Evolutionary conservation across 2,113 vertebrate genomes (phyloP).

Genomic region (Scolopax mira): DNA sequence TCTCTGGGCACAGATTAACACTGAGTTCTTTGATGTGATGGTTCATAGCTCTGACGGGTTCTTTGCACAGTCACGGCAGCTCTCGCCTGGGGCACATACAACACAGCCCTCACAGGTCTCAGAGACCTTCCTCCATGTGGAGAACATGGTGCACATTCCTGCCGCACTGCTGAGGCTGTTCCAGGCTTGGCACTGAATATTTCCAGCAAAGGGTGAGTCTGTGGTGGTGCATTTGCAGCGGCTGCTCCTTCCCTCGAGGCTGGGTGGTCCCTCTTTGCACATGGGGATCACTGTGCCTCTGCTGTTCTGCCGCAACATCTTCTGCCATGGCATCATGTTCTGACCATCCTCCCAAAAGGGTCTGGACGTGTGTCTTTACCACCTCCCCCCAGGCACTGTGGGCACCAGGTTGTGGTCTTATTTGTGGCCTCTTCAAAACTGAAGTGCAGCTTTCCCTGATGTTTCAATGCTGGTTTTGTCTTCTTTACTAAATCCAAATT

Average conservation of each 20-base stretch:
- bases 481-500: background rate
- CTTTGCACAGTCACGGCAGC: accelerated
- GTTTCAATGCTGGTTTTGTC: background rate
- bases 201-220: background rate
- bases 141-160: background rate
- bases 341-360: background rate
- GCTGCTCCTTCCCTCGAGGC: background rate
- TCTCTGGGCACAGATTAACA: background rate
- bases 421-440: background rate
- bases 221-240: accelerated
- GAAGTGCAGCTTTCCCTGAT: background rate
- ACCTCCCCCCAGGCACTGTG: background rate
- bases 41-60: background rate
- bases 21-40: background rate
- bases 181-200: background rate
- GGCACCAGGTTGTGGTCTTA: background rate
- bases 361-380: background rate
- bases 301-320: background rate
- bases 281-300: accelerated
- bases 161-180: background rate
- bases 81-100: accelerated
- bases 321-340: background rate
- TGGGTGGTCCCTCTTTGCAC: background rate
- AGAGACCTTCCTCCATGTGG: background rate
- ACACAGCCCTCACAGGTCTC: background rate